Percentiles rank a stretch among this genome's conserved stretches.
These are phyloP conservation scores for Digitonthophagus gazella DNA, from an alignment of 2,888 invertebrate species.

Conservation along the genomic window DNA sequence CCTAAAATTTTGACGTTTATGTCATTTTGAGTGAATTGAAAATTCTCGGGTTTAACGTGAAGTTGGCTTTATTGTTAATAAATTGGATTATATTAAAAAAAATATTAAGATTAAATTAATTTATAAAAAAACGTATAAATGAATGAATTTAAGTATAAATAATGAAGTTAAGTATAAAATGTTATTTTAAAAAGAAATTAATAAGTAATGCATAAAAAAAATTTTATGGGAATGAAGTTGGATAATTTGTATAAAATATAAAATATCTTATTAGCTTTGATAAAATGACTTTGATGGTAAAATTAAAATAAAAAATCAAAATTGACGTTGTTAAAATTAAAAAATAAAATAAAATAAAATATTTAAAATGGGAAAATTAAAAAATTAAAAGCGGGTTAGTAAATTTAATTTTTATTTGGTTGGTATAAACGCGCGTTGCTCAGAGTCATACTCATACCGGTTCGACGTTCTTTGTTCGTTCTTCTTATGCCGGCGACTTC, in stretches of 20 bases:
- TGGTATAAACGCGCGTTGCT: conserved; percentile 23
- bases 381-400: conserved; percentile 1
- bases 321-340: neutral
- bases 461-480: conserved; percentile 25
- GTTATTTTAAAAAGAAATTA: too few relatives aligned
- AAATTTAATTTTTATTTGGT: conserved; percentile 11
- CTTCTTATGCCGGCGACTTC: conserved; percentile 21
- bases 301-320: neutral
- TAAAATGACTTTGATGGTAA: too few relatives aligned
- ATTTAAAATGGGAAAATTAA: neutral
- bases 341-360: neutral
- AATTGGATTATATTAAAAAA: neutral
- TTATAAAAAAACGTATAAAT: neutral
- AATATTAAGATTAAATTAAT: neutral
- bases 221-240: neutral
- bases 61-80: neutral
- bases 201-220: too few relatives aligned
- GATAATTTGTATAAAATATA: too few relatives aligned
- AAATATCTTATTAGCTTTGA: too few relatives aligned
- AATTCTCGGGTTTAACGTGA: neutral
- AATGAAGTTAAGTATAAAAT: too few relatives aligned
- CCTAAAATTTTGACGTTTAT: neutral
- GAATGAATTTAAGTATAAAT: too few relatives aligned
- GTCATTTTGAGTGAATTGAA: neutral
- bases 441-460: conserved; percentile 10